Base-by-base conservation (phyloP, 2,888 invertebrate genomes). In the Diarsia brunnea region DNA sequence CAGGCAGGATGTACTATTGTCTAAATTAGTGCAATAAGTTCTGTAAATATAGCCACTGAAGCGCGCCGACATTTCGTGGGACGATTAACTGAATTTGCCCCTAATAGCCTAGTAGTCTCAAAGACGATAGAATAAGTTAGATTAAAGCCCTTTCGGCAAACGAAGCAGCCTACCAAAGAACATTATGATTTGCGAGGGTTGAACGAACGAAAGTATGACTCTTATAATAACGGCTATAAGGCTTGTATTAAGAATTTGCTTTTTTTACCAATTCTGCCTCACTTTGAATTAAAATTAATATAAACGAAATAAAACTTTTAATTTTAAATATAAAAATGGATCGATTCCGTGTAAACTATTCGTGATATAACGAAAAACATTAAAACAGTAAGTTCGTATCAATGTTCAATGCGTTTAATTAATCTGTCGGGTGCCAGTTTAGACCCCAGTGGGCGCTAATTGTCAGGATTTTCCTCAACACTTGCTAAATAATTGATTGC, bases 161-260 rank as follows among this genome's bases (percentile, higher is more conserved):
- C 47, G 21, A 74, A 71, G 78, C 86, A 84, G 79, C 71, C 53
- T 69, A 82, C 83, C 87, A 85, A 85, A 87, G 84, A 87, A 72
- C 84, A 82, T 86, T 90, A 90, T 92, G 84, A 89, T 92, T 91
- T 93, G 91, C 95, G 95, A 95, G 95, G 95, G 95, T 93, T 95
- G 95, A 95, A 93, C 90, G 95, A 95, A 86, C 89, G 88, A 95
- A 95, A 94, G 94, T 95, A 95, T 95, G 84, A 88, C 95, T 95
- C 95, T 95, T 95, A 95, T 95, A 81, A 81, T 75, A 65, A 71
- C 47, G 79, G 53, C 55, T 38, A 53, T 69, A 49, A 51, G 61
- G 72, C 27, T 63, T 55, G 31, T 43, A 61, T 75, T 79, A 58
- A 63, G n/a, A 58, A 38, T 31, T 74, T 45, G 64, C 21, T n/a